Percentiles rank a stretch among this genome's conserved stretches.
phyloP scores from a whole-genome alignment of 2,797 vertebrate species.

The Limosa lapponica region DNA sequence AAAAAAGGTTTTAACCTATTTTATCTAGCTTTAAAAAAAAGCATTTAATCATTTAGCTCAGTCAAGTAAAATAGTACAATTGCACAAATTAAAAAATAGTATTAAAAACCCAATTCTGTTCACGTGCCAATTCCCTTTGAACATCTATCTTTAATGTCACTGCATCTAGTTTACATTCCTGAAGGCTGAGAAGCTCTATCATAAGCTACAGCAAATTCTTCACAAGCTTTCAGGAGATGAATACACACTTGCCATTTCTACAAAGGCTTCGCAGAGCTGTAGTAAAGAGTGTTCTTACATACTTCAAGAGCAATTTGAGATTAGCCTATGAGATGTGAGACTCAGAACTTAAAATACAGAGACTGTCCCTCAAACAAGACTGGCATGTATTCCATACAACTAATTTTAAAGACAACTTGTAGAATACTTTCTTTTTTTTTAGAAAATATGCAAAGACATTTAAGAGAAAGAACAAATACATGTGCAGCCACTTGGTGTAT shows the following conservation, averaged over 20 bases:
- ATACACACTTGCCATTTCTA: slow-evolving; percentile 44
- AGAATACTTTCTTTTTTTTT: not conserved
- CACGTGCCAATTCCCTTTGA: not conserved
- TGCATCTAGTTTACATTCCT: slow-evolving; percentile 58
- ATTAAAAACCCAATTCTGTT: slow-evolving; percentile 2
- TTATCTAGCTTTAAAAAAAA: not conserved
- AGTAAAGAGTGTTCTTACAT: slow-evolving; percentile 21
- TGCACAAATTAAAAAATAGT: not conserved
- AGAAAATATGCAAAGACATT: not conserved
- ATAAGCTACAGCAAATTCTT: slow-evolving; percentile 53
- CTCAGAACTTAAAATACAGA: slow-evolving; percentile 3
- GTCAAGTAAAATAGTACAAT: not conserved
- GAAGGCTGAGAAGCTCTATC: slow-evolving; percentile 34
- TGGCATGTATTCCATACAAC: not conserved
- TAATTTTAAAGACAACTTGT: not conserved
- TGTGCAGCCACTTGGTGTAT: not conserved
- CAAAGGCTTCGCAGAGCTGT: slow-evolving; percentile 30
- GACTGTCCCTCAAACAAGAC: not conserved
- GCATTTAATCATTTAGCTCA: not conserved
- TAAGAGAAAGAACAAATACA: not conserved
- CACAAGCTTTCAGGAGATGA: slow-evolving; percentile 48
- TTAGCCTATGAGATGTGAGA: not conserved
- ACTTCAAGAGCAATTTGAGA: slow-evolving; percentile 29
- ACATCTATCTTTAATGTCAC: slow-evolving; percentile 39
- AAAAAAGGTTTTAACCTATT: not conserved